Base-by-base conservation (phyloP, 2,888 invertebrate species). In the Hymenopus coronatus region DNA sequence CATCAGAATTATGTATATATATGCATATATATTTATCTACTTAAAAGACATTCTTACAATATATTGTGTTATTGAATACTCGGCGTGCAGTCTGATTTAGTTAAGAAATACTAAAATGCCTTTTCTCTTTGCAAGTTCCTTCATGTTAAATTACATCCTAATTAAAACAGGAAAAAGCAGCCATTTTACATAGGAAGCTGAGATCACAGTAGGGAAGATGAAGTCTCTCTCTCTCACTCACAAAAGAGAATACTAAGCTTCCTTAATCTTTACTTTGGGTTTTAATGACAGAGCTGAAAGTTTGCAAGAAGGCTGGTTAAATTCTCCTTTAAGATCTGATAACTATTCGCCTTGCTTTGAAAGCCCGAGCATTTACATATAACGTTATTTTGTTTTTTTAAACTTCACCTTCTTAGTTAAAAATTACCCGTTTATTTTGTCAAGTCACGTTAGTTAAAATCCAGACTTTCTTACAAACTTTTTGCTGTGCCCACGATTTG, bases 81-180 rank as follows among this genome's bases (percentile, higher is more conserved):
- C 92, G 93, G 92, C 93, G 94, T 93, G 94, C 94, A 94, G 93
- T 94, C 93, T 93, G 93, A 93, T 93, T 93, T 93, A 93, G 93
- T 93, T 88, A 90, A 89, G 87, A 87, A 87, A 88, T 89, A 89
- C 85, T 89, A 88, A 84, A 88, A 89, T 85, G 83, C 87, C 87
- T 81, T 40, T 87, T 84, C 85, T 88, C 88, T 88, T 88, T 82
- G 70, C 83, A 87, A 83, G 83, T 85, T 84, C 83, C 83, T 89
- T 84, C 92, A 93, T 93, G 93, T 93, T 93, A 91, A 91, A 91
- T 91, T 90, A 88, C 83, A 88, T 70, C 25, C 54, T 88, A 88
- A 84, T 84, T 83, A 85, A 83, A 83, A 89, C 84, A 88, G 85
- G 89, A 84, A 84, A 54, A 90, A 88, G 88, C 89, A 88, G 88